Evolutionary conservation across 2,797 vertebrate species (phyloP), one percentile per base, ranked within the genome.

Genomic region (Borostomias antarcticus): DNA sequence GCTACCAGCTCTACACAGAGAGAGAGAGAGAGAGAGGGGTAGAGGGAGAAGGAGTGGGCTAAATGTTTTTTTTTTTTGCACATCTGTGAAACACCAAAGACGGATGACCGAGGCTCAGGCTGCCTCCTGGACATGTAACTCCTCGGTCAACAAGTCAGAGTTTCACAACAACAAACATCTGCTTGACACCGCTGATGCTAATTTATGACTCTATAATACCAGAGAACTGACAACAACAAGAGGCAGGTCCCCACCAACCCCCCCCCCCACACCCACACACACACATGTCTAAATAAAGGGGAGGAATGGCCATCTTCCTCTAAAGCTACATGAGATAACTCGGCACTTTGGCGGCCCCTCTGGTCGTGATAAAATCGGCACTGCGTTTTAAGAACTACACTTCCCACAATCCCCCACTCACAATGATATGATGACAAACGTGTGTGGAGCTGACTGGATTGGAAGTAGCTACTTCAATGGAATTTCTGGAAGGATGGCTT

Each of bases 121-220:
- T 64, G 29, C 75, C 60, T 68, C 67, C 13, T 35, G 73, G 68
- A 72, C 40, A 58, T 58, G n/a, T n/a, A n/a, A 2, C 2, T n/a
- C n/a, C 23, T 23, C 5, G 32, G 15, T 61, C 15, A 35, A 26
- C 56, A 32, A 29, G 43, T 50, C 29, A 50, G 15, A 33, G 45
- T 58, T 54, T 76, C 10, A 67, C 25, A 45, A 40, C 45, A 64
- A 47, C 7, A 21, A 58, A 51, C 29, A 8, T 29, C 62, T 70
- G 23, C 4, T 51, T 70, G 70, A 76, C 68, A 65, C 7, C 47
- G 10, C 6, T 8, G 4, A 2, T 68, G 66, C 28, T n/a, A 4
- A 77, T 66, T 76, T 47, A 68, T 48, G 2, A 54, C 32, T 53
- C 19, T 63, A 23, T 43, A 66, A 75, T 71, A 59, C 66, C 69